A percentile compares a stretch with the other conserved stretches of the same genome.
Conservation (phyloP, 1,140 invertebrate species). For the Leptopilina boulardi region DNA sequence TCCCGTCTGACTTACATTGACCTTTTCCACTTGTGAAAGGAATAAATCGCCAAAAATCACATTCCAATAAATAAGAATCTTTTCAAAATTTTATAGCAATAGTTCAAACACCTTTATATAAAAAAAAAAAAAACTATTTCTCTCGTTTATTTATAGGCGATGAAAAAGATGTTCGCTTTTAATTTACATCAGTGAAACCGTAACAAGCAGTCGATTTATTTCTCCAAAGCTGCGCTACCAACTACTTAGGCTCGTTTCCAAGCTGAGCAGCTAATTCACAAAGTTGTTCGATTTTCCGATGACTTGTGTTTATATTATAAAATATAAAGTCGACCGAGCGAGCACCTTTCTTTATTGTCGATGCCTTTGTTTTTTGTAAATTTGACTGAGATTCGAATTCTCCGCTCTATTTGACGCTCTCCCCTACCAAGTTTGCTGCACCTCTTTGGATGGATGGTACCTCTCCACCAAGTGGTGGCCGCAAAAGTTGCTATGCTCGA, state of each 20-base stretch:
- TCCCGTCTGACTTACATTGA: not conserved
- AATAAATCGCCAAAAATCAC: not conserved
- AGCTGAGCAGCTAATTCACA: constrained; percentile 13
- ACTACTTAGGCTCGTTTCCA: not conserved
- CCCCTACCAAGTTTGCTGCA: constrained; percentile 61
- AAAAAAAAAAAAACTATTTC: not conserved
- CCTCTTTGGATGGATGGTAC: constrained; percentile 49
- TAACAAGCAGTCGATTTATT: constrained; percentile 7
- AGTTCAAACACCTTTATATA: not conserved
- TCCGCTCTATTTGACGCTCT: constrained; percentile 75
- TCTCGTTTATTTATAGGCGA: not conserved
- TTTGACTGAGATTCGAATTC: constrained; percentile 75
- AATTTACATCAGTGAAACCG: constrained; percentile 16
- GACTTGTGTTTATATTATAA: not conserved
- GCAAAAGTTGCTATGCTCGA: constrained; percentile 60
- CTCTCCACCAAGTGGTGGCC: constrained; percentile 59
- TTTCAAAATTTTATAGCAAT: not conserved
- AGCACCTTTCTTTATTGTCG: constrained; percentile 28
- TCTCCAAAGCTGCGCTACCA: constrained; percentile 7
- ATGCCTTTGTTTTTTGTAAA: constrained; percentile 64
- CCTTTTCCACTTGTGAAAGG: not conserved
- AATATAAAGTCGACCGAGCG: constrained; percentile 3
- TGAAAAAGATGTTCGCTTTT: constrained; percentile 26
- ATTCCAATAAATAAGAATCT: not conserved
- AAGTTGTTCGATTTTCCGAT: constrained; percentile 8